phyloP scores from a whole-genome alignment of 2,888 invertebrate genomes.

The Stenolophus ochropezus region DNA sequence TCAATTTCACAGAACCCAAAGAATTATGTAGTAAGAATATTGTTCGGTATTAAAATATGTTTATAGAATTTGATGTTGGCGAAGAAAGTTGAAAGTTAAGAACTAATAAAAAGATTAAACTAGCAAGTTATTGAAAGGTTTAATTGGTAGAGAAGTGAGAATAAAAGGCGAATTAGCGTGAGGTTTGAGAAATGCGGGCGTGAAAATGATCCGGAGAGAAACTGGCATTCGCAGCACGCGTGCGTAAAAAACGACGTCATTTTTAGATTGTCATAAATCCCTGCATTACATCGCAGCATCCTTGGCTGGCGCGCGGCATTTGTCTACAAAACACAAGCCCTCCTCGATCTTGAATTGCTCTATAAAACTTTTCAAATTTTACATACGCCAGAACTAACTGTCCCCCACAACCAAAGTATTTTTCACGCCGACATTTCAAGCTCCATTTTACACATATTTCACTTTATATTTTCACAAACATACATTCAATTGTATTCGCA shows the following conservation, averaged over 20 bases:
- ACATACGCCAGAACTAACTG: neutral
- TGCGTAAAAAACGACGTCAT: constrained; percentile 36
- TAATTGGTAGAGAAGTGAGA: neutral
- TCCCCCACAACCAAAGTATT: neutral
- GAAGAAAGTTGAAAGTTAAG: too few relatives aligned
- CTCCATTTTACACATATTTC: neutral
- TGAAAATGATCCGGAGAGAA: neutral
- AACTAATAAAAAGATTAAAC: too few relatives aligned
- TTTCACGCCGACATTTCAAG: neutral
- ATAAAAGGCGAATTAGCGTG: neutral
- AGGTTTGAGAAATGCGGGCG: neutral
- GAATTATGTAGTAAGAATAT: too few relatives aligned
- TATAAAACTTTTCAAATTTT: constrained; percentile 48
- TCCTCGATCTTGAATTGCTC: constrained; percentile 18
- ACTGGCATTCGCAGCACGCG: neutral
- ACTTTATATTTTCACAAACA: too few relatives aligned
- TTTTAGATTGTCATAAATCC: constrained; percentile 54
- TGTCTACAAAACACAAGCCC: constrained; percentile 1
- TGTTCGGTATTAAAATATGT: too few relatives aligned
- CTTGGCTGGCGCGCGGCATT: constrained; percentile 31
- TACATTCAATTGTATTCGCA: too few relatives aligned
- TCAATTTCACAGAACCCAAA: too few relatives aligned
- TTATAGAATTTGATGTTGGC: too few relatives aligned
- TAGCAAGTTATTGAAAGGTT: too few relatives aligned
- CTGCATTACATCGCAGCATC: constrained; percentile 13